Evolutionary conservation across 2,797 vertebrate species (phyloP), one percentile per base, ranked within the genome.

Genomic region (Dendrocincla tyrannina): DNA sequence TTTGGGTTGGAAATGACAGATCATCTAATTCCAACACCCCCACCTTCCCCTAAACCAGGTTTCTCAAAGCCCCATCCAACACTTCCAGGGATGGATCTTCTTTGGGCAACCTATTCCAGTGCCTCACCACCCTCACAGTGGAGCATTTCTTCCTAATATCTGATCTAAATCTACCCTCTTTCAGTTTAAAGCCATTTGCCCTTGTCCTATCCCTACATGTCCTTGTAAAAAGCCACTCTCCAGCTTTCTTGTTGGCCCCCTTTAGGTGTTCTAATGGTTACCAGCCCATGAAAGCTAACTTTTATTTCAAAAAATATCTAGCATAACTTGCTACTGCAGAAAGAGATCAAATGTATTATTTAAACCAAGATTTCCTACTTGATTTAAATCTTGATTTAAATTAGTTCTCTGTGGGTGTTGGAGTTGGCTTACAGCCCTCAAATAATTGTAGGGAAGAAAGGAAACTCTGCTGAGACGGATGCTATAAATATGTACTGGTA

Each of bases 381-480:
- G 89, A 89, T 87, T 89, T 82, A 87, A 89, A 77, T 85, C 82
- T 63, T 73, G 77, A 91, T 91, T 94, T 96, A 88, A 93, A 89
- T 91, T 68, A 70, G 64, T 80, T 92, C 60, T 80, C 64, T 74
- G 78, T 85, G 82, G 81, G 91, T 89, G 85, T 72, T 72, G 47
- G 42, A 93, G 35, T 89, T 94, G 81, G 84, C 93, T 94, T 96
- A 56, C 44, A 77, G 88, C 72, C 93, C 85, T 96, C 88, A 85
- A 82, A 89, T 92, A 94, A 83, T 85, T 74, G 69, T 58, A 62
- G 53, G 68, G 89, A 93, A 93, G 86, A 94, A 95, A 91, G 72
- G 81, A 83, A 97, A 94, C 79, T 88, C 88, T 83, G 49, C 75
- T 85, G 72, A 93, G 79, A 85, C 53, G 76, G 56, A 89, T 39